Evolutionary conservation across 2,888 invertebrate species (phyloP).

Genomic region (Scelioninae gen. 1): DNA sequence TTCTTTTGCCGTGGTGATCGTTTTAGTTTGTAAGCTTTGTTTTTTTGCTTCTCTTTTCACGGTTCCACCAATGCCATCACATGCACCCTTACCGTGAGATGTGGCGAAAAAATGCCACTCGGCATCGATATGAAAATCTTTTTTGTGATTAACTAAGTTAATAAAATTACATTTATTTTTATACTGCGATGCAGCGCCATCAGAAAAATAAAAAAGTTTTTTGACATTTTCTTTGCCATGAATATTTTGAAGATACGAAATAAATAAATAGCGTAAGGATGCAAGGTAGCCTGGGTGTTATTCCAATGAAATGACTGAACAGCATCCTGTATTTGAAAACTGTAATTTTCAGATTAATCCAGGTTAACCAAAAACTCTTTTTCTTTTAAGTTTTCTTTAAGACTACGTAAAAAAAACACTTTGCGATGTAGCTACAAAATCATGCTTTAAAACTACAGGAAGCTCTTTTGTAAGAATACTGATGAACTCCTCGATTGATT

Average conservation of each 20-base stretch:
- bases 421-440: conserved; percentile 6
- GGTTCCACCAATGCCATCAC: conserved; percentile 3
- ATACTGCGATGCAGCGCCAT: conserved; percentile 2
- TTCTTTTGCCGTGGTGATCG: neutral
- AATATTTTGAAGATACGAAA: conserved; percentile 1
- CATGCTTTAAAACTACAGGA: neutral
- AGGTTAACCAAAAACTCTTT: conserved; percentile 7
- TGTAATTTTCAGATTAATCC: conserved; percentile 12
- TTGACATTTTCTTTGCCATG: neutral
- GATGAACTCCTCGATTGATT: neutral
- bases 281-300: neutral
- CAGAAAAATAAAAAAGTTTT: conserved; percentile 1
- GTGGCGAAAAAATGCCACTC: conserved; percentile 4
- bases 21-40: neutral
- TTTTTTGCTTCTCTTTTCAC: neutral
- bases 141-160: neutral
- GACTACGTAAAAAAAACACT: neutral
- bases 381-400: conserved; percentile 1
- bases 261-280: conserved; percentile 13
- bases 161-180: conserved; percentile 2
- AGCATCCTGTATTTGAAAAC: conserved; percentile 6
- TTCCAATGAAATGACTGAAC: neutral
- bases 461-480: neutral
- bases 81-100: conserved; percentile 5
- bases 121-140: neutral